Conservation (phyloP, 2,888 invertebrate species). For the Heteropelma amictum region DNA sequence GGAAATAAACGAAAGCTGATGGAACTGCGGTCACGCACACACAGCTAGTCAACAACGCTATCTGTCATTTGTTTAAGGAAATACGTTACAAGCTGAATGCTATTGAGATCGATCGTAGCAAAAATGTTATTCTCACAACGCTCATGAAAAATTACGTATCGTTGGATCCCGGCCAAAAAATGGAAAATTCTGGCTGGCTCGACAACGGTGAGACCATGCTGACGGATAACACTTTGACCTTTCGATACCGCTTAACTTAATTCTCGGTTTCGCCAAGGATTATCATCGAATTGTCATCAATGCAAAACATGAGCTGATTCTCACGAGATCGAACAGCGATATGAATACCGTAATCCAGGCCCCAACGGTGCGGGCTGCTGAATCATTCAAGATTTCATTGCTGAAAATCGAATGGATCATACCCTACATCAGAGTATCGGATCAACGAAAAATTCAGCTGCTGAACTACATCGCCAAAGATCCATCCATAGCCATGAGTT, state of each 20-base stretch:
- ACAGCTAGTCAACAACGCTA: conserved; percentile 31
- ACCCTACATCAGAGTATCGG: too few relatives aligned
- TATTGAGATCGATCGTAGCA: too few relatives aligned
- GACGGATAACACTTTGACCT: conserved; percentile 62
- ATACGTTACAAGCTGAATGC: too few relatives aligned
- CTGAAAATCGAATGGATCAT: too few relatives aligned
- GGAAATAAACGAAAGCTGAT: conserved; percentile 1
- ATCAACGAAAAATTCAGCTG: too few relatives aligned
- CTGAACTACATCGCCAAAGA: too few relatives aligned
- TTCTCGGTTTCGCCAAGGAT: conserved; percentile 67
- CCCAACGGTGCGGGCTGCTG: too few relatives aligned
- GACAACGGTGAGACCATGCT: not conserved
- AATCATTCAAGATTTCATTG: too few relatives aligned
- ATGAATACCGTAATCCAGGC: conserved; percentile 62
- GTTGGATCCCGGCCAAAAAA: too few relatives aligned
- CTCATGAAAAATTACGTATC: not conserved
- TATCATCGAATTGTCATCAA: conserved; percentile 43
- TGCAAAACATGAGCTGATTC: conserved; percentile 56
- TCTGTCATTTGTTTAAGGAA: too few relatives aligned
- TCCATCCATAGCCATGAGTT: too few relatives aligned
- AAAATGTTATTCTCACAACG: too few relatives aligned
- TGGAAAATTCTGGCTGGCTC: conserved; percentile 51
- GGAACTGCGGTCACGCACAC: not conserved
- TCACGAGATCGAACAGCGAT: conserved; percentile 67
- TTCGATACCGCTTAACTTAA: conserved; percentile 66